Evolutionary conservation across 2,113 vertebrate species (phyloP).

Genomic region (Papio anubis): DNA sequence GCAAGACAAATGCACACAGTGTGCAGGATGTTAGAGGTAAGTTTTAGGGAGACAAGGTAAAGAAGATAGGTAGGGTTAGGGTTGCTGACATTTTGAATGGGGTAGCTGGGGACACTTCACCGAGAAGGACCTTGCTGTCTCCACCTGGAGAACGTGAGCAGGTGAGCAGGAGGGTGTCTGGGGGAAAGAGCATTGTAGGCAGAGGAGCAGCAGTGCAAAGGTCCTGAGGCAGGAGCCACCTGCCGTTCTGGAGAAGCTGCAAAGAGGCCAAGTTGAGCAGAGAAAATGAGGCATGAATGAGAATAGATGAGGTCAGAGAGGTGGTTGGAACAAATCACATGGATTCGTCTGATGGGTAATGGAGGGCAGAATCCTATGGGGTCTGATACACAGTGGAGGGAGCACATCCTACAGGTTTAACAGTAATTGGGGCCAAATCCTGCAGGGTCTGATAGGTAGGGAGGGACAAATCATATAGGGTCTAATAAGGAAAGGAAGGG

Average conservation of each 20-base stretch:
- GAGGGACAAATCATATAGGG: neutral
- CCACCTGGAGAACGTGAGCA: rapidly evolving
- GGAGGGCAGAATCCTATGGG: rapidly evolving
- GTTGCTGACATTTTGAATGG: rapidly evolving
- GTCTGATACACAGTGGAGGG: rapidly evolving
- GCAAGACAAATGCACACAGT: neutral
- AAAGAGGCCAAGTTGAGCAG: neutral
- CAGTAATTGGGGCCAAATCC: rapidly evolving
- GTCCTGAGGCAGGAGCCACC: no score
- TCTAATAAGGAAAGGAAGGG: neutral
- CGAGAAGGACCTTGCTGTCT: neutral
- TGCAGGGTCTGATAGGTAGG: neutral
- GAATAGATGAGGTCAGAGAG: no score
- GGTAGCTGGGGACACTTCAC: neutral
- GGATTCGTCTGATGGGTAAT: rapidly evolving
- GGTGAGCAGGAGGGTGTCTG: rapidly evolving
- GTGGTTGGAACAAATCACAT: neutral
- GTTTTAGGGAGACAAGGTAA: no score
- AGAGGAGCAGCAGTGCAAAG: neutral
- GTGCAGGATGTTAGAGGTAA: rapidly evolving
- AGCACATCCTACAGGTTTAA: rapidly evolving
- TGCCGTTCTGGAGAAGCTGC: rapidly evolving
- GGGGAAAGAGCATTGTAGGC: neutral
- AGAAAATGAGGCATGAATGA: neutral
- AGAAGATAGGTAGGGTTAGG: no score